A percentile compares a stretch with the other conserved stretches of the same genome.
These are phyloP conservation scores for Falco cherrug DNA, from an alignment of 2,797 vertebrate species.

Conservation along the genomic window DNA sequence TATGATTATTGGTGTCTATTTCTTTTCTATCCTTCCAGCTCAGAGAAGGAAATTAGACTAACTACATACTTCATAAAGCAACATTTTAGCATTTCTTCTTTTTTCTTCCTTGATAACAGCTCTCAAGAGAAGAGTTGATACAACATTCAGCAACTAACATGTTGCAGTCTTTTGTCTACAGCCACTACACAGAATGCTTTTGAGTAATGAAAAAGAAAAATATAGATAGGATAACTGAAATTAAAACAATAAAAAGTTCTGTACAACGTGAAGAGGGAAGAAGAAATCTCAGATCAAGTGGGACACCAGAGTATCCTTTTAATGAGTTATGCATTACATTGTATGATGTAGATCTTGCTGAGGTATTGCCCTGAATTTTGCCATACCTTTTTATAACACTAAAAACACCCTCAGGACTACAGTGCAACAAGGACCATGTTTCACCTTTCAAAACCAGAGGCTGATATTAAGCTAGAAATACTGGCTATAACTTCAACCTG, in stretches of 20 bases:
- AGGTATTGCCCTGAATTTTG: not conserved
- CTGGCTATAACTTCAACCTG: not conserved
- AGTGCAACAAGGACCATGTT: not conserved
- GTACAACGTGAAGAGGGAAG: not conserved
- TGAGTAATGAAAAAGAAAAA: not conserved
- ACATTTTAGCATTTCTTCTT: not conserved
- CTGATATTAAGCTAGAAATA: not conserved
- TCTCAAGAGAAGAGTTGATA: not conserved
- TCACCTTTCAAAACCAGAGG: not conserved
- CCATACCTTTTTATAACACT: not conserved
- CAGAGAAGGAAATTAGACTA: not conserved
- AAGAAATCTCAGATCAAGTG: not conserved
- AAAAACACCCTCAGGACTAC: not conserved
- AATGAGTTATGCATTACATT: not conserved
- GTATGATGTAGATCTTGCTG: not conserved
- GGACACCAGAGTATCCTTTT: not conserved
- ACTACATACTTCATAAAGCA: not conserved
- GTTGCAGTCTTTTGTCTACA: not conserved
- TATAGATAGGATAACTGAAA: not conserved
- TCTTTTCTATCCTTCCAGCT: not conserved
- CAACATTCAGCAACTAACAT: not conserved
- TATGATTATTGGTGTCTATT: not conserved
- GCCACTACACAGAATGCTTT: not conserved
- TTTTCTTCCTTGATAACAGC: not conserved
- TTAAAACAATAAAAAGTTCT: not conserved